Base-by-base conservation (phyloP, 2,797 vertebrate genomes). In the Etheostoma nigrum region DNA sequence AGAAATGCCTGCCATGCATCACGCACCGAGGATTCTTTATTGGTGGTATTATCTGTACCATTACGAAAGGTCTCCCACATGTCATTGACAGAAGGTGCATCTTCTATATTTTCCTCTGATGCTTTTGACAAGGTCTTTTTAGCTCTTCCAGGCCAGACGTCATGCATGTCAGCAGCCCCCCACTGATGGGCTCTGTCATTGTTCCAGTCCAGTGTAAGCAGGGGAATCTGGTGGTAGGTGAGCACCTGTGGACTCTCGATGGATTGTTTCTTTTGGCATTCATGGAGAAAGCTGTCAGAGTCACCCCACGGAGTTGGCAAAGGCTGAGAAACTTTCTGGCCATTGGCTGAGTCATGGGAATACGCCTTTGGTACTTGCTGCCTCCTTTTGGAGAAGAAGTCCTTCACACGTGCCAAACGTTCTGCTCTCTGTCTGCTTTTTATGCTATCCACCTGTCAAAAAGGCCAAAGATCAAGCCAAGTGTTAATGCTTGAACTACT, bases 161-260 rank as follows among this genome's bases (percentile, higher is more conserved):
- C 76, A 15, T 79, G 67, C 54, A 13, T 27, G 10, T 90, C 72
- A 57, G 67, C 61, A 19, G 27, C 40, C 33, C 63, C 74, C 33
- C 70, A 33, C 45, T 27, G 49, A 66, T 65, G 71, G 18, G 69
- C 27, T 60, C 76, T 82, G 18, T 88, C 82, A 45, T 62, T 84
- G 71, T 88, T 89, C 91, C 92, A 94, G 74, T 95, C 93, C 80
- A 93, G 78, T 1, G 88, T 89, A 18, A 90, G 79, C 71, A 94
- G 86, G 53, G 94, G 94, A 67, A 94, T 94, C 79, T 94, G 92
- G 65, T 94, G 92, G 78, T 94, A 93, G 19, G 84, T 94, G 74
- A 92, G 90, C 42, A 93, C 81, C 47, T 77, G 86, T 4, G 78
- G 81, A 33, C 69, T 83, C 62, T 87, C 78, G 0, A 16, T 84